Conservation (phyloP, 2,113 vertebrate species). For the Microtus montanus region DNA sequence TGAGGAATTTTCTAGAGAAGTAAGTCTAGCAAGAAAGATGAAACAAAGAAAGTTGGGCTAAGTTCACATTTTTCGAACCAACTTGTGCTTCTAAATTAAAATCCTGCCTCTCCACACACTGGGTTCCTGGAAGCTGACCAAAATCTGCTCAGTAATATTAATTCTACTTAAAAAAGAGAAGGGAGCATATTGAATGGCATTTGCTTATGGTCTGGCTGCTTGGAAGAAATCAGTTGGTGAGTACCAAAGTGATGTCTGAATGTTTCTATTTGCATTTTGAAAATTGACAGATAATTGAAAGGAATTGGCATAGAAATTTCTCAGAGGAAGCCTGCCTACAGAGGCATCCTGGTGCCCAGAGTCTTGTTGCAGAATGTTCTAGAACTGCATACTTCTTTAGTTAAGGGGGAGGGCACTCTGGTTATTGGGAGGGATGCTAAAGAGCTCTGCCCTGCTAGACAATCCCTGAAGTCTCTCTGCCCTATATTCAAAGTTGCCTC, state of each 20-base stretch:
- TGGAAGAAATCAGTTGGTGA: slow-evolving; percentile 67
- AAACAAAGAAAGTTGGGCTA: slow-evolving; percentile 73
- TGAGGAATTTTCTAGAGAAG: slow-evolving; percentile 34
- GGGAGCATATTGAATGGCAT: slow-evolving; percentile 56
- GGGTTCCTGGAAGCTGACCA: slow-evolving; percentile 71
- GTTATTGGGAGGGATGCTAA: not conserved
- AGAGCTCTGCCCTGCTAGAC: not conserved
- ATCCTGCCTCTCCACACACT: slow-evolving; percentile 55
- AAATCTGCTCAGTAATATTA: slow-evolving; percentile 68
- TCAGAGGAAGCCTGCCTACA: slow-evolving; percentile 77
- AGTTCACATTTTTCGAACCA: slow-evolving; percentile 75
- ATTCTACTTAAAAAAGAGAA: slow-evolving; percentile 64
- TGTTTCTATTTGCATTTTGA: slow-evolving; percentile 75
- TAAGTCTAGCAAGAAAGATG: slow-evolving; percentile 54
- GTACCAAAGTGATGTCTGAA: slow-evolving; percentile 70
- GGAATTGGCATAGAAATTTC: slow-evolving; percentile 71
- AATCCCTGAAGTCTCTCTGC: rapidly evolving
- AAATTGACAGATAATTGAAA: slow-evolving; percentile 82
- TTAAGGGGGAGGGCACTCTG: slow-evolving; percentile 32
- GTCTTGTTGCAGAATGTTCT: slow-evolving; percentile 57
- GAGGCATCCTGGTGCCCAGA: slow-evolving; percentile 25
- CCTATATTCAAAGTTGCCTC: not conserved
- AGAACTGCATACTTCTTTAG: slow-evolving; percentile 32
- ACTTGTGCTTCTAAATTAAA: slow-evolving; percentile 76
- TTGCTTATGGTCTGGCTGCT: slow-evolving; percentile 67